Evolutionary conservation across 2,113 vertebrate species (phyloP).

Genomic region (Poeciliopsis turrubarensis): DNA sequence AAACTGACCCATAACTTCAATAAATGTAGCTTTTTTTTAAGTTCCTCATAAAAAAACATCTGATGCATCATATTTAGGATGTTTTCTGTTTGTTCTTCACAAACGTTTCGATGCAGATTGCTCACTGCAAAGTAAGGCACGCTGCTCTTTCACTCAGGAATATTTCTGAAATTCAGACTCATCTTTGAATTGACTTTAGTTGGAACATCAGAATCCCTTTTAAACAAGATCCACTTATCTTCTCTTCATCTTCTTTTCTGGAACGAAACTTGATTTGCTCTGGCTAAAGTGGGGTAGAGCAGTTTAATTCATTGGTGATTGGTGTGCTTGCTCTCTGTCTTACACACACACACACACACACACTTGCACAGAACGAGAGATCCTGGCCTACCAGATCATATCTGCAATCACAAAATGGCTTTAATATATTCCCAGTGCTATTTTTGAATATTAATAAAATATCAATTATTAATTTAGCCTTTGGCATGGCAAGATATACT

Average conservation of each 20-base stretch:
- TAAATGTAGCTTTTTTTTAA: too few relatives aligned
- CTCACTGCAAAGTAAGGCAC: not conserved
- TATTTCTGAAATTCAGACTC: not conserved
- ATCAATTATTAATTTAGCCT: conserved; percentile 99
- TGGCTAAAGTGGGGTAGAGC: conserved; percentile 55
- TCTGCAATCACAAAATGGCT: conserved; percentile 93
- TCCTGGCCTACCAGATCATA: conserved; percentile 81
- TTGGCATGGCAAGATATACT: conserved; percentile 99
- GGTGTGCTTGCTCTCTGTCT: conserved; percentile 36
- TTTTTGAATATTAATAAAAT: conserved; percentile 99
- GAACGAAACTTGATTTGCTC: conserved; percentile 36
- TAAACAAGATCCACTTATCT: conserved; percentile 37
- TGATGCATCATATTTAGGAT: not conserved
- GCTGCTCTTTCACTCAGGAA: not conserved
- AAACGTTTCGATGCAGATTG: not conserved
- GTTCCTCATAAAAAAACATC: not conserved
- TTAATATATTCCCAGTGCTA: conserved; percentile 99
- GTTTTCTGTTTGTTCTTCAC: not conserved
- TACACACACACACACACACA: conserved; percentile 28
- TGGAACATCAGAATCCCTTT: conserved; percentile 9
- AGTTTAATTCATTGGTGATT: conserved; percentile 46
- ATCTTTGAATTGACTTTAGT: conserved; percentile 17
- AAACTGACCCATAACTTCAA: too few relatives aligned
- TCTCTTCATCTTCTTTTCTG: conserved; percentile 5
- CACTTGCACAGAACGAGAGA: conserved; percentile 8